Conservation (phyloP, 2,888 invertebrate genomes). For the Catocala sponsa region DNA sequence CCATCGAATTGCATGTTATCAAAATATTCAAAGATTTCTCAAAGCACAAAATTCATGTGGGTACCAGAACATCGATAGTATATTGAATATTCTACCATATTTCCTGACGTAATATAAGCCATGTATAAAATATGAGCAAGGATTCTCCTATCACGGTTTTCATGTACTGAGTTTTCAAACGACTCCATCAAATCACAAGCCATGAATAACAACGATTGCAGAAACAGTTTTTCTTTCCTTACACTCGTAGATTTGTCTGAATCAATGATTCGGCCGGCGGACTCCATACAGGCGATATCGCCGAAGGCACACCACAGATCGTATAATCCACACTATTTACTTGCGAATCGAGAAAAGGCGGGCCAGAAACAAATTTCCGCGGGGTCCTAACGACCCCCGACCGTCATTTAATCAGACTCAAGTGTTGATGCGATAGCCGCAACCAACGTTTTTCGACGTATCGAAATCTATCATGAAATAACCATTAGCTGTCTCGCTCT, state of each 20-base stretch:
- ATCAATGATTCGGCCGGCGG: constrained; percentile 50
- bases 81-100: constrained; percentile 16
- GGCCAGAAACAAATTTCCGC: constrained; percentile 63
- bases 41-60: not conserved
- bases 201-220: constrained; percentile 38
- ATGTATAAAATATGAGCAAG: constrained; percentile 25
- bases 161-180: constrained; percentile 23
- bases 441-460: constrained; percentile 58
- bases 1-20: not conserved
- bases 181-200: constrained; percentile 37
- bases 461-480: constrained; percentile 69
- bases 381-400: constrained; percentile 69
- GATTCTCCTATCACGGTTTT: constrained; percentile 17
- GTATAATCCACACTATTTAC: constrained; percentile 57
- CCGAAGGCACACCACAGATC: constrained; percentile 42
- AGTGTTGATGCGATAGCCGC: constrained; percentile 75
- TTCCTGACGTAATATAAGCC: constrained; percentile 5
- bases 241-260: constrained; percentile 47
- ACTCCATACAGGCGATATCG: constrained; percentile 39
- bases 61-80: not conserved
- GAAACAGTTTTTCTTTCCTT: constrained; percentile 33
- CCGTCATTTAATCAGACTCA: constrained; percentile 80
- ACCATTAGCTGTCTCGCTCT: constrained; percentile 52
- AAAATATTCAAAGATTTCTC: constrained; percentile 10
- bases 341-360: constrained; percentile 66